Conservation (phyloP, 2,113 vertebrate genomes). For the Cariama cristata region DNA sequence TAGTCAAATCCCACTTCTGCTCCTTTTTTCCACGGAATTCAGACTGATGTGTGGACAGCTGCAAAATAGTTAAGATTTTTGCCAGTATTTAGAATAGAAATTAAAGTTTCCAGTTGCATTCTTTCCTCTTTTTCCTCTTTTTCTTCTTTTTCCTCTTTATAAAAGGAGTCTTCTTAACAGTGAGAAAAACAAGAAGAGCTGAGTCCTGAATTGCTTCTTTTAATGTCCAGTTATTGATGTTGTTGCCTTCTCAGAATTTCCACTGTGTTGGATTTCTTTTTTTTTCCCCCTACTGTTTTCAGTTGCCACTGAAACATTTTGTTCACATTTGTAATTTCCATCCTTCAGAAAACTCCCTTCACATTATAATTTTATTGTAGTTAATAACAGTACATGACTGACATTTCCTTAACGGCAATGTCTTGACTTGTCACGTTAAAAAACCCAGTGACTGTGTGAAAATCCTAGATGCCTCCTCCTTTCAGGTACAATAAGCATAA, state of each 20-base stretch:
- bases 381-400: not conserved
- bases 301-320: not conserved
- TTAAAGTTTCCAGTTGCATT: not conserved
- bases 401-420: not conserved
- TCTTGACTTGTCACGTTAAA: not conserved
- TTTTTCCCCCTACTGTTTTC: not conserved
- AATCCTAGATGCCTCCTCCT: not conserved
- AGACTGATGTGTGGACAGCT: not conserved
- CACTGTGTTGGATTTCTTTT: not conserved
- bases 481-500: not conserved
- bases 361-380: not conserved
- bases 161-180: not conserved
- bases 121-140: no score
- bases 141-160: not conserved
- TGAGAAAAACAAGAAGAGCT: not conserved
- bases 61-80: not conserved
- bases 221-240: no score
- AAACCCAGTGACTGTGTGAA: not conserved
- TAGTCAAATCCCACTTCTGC: not conserved
- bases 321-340: not conserved
- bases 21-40: not conserved
- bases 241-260: not conserved
- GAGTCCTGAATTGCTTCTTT: not conserved
- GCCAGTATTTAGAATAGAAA: not conserved
- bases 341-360: not conserved